Evolutionary conservation across 1,140 invertebrate species (phyloP).

Genomic region (Campoletis sonorensis): DNA sequence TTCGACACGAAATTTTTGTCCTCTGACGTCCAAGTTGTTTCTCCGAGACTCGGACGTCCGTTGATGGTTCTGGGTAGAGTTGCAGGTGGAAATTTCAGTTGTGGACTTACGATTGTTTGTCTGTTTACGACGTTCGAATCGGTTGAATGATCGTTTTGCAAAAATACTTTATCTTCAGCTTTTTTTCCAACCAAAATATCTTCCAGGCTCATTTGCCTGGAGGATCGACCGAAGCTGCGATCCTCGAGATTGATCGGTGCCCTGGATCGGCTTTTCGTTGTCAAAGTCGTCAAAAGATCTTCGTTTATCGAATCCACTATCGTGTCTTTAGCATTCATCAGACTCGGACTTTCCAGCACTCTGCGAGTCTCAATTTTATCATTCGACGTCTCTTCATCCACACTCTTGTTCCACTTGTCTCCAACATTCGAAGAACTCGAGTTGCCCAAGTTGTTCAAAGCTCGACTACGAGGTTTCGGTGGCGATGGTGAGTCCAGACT

Average conservation of each 20-base stretch:
- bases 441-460: background rate
- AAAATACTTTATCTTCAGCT: conserved; percentile 45
- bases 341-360: background rate
- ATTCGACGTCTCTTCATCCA: too few relatives aligned
- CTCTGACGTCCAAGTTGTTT: conserved; percentile 54
- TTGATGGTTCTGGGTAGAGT: conserved; percentile 3
- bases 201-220: conserved; percentile 69
- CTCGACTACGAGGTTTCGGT: background rate
- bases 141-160: too few relatives aligned
- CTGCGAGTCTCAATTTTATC: background rate
- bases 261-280: conserved; percentile 67
- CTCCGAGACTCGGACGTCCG: conserved; percentile 41
- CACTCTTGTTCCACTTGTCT: conserved; percentile 3
- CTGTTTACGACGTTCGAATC: too few relatives aligned
- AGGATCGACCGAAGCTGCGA: conserved; percentile 59
- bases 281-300: conserved; percentile 66
- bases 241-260: conserved; percentile 69
- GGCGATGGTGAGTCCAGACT: background rate
- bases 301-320: conserved; percentile 50
- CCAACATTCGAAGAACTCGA: background rate
- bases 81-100: background rate
- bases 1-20: conserved; percentile 63
- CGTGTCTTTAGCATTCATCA: background rate
- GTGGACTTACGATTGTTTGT: background rate
- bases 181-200: conserved; percentile 65